Percentiles rank a stretch among this genome's conserved stretches.
phyloP scores from a whole-genome alignment of 2,797 vertebrate genomes.

The Phylloscopus collybita region DNA sequence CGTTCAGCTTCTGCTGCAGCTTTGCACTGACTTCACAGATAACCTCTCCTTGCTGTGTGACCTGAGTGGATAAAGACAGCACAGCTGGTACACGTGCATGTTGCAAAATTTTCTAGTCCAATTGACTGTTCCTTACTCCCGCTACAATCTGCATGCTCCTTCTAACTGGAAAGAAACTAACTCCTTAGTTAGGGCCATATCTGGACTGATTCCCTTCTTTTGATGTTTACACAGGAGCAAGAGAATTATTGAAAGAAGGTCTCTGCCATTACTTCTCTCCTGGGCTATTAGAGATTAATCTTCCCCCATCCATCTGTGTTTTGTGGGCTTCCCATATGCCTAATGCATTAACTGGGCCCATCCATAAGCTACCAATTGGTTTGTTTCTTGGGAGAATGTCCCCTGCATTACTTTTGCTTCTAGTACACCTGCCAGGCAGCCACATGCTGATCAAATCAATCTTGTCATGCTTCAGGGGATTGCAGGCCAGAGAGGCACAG shows the following conservation, averaged over 20 bases:
- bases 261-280: background rate
- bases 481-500: conserved; percentile 6
- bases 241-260: conserved; percentile 9
- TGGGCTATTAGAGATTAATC: background rate
- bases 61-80: background rate
- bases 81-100: background rate
- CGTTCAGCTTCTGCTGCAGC: background rate
- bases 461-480: conserved; percentile 20
- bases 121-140: background rate
- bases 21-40: background rate
- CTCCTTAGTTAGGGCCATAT: background rate
- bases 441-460: conserved; percentile 9
- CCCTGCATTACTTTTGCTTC: background rate
- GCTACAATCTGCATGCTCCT: background rate
- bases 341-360: background rate
- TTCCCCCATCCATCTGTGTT: background rate
- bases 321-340: background rate
- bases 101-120: background rate
- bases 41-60: background rate
- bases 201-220: background rate
- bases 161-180: background rate
- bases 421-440: background rate
- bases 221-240: background rate
- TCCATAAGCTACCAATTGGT: background rate
- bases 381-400: conserved; percentile 36